phyloP scores from a whole-genome alignment of 2,888 invertebrate genomes.

The Rhingia campestris region DNA sequence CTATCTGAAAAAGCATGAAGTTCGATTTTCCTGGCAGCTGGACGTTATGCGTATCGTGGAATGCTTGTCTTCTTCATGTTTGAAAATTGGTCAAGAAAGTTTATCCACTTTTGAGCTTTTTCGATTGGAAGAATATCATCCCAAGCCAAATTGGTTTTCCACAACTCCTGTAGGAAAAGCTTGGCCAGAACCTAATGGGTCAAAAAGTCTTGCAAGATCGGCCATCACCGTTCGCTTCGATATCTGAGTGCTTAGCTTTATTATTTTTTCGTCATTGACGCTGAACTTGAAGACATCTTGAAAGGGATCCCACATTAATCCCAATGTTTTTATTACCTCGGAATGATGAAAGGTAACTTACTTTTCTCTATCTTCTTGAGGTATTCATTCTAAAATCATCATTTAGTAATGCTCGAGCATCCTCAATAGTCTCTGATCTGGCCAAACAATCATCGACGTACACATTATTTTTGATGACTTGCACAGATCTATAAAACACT shows the following conservation, averaged over 20 bases:
- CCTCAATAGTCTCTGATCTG: too few relatives aligned
- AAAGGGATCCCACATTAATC: slow-evolving; percentile 32
- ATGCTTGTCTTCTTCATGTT: background rate
- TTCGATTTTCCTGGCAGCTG: slow-evolving; percentile 10
- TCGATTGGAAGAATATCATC: slow-evolving; percentile 7
- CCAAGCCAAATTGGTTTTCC: slow-evolving; percentile 14
- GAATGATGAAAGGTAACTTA: too few relatives aligned
- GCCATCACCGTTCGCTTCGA: slow-evolving; percentile 18
- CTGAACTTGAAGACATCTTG: slow-evolving; percentile 14
- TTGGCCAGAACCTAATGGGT: slow-evolving; percentile 12
- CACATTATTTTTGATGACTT: too few relatives aligned
- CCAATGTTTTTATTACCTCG: slow-evolving; percentile 4
- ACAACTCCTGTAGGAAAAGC: slow-evolving; percentile 15
- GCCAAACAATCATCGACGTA: too few relatives aligned
- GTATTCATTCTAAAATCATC: too few relatives aligned
- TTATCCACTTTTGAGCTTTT: background rate
- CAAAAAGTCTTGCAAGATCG: slow-evolving; percentile 13
- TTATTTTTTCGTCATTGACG: slow-evolving; percentile 4
- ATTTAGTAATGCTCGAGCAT: too few relatives aligned
- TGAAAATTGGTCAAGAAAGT: slow-evolving; percentile 7
- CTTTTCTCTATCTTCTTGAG: too few relatives aligned
- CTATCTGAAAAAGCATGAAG: slow-evolving; percentile 14
- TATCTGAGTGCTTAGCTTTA: background rate
- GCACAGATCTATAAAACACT: too few relatives aligned
- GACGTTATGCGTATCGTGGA: background rate